A percentile compares a stretch with the other conserved stretches of the same genome.
Conservation (phyloP, 1,140 invertebrate species). For the Drosophila varians region DNA sequence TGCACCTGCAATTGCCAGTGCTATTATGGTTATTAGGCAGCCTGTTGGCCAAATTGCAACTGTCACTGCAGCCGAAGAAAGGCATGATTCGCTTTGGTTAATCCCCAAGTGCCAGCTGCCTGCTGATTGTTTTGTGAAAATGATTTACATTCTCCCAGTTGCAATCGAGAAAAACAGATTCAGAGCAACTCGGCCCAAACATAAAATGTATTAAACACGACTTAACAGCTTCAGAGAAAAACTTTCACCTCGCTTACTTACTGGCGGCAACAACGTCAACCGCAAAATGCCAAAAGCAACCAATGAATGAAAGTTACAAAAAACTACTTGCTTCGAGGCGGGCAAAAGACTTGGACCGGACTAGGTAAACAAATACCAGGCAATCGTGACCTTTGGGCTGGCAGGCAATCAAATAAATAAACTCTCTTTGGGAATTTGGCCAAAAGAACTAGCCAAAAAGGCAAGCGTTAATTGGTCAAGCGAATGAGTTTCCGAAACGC, state of each 20-base stretch:
- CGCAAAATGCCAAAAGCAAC: conserved; percentile 44
- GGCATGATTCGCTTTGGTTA: conserved; percentile 9
- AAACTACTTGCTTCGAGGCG: conserved; percentile 40
- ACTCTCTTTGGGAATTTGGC: conserved; percentile 44
- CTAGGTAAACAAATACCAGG: conserved; percentile 29
- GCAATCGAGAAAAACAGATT: conserved; percentile 38
- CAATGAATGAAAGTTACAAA: conserved; percentile 3
- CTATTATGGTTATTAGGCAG: conserved; percentile 32
- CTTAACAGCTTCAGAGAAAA: conserved; percentile 58
- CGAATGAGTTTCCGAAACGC: conserved; percentile 2
- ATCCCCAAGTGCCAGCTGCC: conserved; percentile 6
- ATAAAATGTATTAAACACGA: conserved; percentile 72
- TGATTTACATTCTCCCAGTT: conserved; percentile 19
- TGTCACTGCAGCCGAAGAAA: conserved; percentile 20
- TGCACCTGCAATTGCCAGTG: conserved; percentile 41
- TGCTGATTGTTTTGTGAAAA: background rate
- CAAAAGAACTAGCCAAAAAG: conserved; percentile 19
- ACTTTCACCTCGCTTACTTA: conserved; percentile 67
- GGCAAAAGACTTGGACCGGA: conserved; percentile 6
- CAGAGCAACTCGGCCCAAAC: conserved; percentile 39
- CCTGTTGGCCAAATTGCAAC: conserved; percentile 49
- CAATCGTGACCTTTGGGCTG: conserved; percentile 46
- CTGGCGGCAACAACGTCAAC: conserved; percentile 47
- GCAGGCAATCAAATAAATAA: conserved; percentile 64
- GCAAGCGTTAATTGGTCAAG: conserved; percentile 65